These are phyloP conservation scores for Propithecus deckenii DNA, from an alignment of 2,797 vertebrate genomes.

Conservation along the genomic window DNA sequence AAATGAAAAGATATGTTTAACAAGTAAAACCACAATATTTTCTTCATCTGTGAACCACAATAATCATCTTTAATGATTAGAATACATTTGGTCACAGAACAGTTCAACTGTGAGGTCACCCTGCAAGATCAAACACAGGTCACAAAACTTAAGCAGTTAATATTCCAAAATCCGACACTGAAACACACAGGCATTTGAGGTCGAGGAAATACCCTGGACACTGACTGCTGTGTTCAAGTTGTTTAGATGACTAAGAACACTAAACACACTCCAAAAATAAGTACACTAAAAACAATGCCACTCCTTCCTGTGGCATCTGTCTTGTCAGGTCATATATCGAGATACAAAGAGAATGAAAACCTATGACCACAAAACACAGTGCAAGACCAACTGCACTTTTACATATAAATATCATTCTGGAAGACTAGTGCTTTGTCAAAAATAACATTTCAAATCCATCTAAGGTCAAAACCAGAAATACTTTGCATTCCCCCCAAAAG, in stretches of 20 bases:
- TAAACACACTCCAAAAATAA: not conserved
- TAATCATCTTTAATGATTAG: not conserved
- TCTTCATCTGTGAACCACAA: not conserved
- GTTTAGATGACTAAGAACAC: not conserved
- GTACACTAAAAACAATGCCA: not conserved
- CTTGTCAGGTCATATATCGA: not conserved
- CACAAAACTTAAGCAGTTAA: not conserved
- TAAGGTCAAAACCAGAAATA: slow-evolving; percentile 14
- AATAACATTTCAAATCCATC: slow-evolving; percentile 7
- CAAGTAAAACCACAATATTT: not conserved
- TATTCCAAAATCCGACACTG: not conserved
- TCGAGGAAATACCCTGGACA: not conserved
- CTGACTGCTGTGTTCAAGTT: not conserved
- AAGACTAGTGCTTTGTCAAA: not conserved
- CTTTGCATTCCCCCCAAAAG: not conserved
- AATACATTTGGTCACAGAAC: not conserved
- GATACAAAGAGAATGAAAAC: not conserved
- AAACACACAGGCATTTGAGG: not conserved
- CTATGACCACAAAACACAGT: not conserved
- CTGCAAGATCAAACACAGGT: not conserved
- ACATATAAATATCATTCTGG: not conserved
- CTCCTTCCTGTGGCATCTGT: not conserved
- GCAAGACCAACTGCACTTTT: not conserved
- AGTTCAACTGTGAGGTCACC: not conserved
- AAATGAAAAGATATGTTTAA: slow-evolving; percentile 14